phyloP scores from a whole-genome alignment of 2,888 invertebrate species.

The Drosophila anomalipes region DNA sequence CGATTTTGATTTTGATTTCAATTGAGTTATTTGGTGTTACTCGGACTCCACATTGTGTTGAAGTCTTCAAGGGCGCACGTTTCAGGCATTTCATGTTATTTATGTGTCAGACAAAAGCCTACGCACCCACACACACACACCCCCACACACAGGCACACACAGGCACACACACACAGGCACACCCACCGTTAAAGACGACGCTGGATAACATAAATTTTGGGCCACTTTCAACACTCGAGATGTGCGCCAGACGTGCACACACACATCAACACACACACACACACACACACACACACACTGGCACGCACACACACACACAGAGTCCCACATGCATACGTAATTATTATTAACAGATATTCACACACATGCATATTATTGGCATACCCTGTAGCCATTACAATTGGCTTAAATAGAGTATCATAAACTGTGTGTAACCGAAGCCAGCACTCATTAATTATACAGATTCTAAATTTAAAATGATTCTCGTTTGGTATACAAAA shows the following conservation, averaged over 20 bases:
- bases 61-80: slow-evolving; percentile 61
- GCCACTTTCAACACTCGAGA: slow-evolving; percentile 68
- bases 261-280: background rate
- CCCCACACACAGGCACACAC: background rate
- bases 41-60: slow-evolving; percentile 4
- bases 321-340: slow-evolving; percentile 21
- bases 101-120: slow-evolving; percentile 53
- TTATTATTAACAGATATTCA: slow-evolving; percentile 31
- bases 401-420: too few species aligned
- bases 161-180: background rate
- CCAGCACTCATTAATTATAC: background rate
- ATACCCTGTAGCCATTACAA: slow-evolving; percentile 2
- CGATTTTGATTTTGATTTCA: slow-evolving; percentile 5
- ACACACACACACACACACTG: slow-evolving; percentile 1
- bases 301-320: background rate
- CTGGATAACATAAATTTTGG: slow-evolving; percentile 58
- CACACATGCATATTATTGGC: slow-evolving; percentile 19
- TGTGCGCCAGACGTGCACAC: slow-evolving; percentile 39
- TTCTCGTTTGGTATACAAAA: background rate
- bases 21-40: background rate
- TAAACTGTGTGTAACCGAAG: background rate
- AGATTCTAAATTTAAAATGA: background rate
- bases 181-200: slow-evolving; percentile 6
- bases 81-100: slow-evolving; percentile 55
- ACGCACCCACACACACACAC: slow-evolving; percentile 8